These are phyloP conservation scores for Micropterix aruncella DNA, from an alignment of 2,888 invertebrate genomes.

Conservation along the genomic window DNA sequence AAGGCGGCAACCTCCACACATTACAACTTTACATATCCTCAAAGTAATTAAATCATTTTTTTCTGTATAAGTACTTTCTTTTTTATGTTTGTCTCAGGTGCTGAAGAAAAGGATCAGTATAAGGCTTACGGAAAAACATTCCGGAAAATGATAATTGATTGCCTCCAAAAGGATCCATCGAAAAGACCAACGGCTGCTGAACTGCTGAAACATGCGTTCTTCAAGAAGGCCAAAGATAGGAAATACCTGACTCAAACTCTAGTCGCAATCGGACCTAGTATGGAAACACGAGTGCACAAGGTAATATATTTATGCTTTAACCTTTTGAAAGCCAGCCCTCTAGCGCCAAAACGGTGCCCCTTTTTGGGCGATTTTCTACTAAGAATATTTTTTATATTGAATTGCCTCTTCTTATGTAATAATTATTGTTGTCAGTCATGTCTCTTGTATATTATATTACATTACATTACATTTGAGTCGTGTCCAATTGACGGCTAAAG, in stretches of 20 bases:
- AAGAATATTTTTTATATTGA: too few relatives aligned
- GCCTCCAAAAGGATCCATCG: constrained; percentile 89
- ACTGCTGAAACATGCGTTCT: constrained; percentile 91
- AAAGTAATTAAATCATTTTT: too few relatives aligned
- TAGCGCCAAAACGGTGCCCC: too few relatives aligned
- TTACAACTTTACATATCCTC: too few relatives aligned
- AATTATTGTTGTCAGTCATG: constrained; percentile 3
- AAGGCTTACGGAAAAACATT: constrained; percentile 96
- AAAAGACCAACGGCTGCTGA: constrained; percentile 93
- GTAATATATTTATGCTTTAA: constrained; percentile 25
- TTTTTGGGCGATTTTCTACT: too few relatives aligned
- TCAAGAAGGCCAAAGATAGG: constrained; percentile 93
- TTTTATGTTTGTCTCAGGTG: constrained; percentile 29
- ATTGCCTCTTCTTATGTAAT: too few relatives aligned
- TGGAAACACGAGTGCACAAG: constrained; percentile 85
- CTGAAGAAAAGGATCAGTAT: constrained; percentile 95
- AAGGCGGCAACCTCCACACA: too few relatives aligned
- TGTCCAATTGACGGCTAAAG: too few relatives aligned
- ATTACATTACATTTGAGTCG: too few relatives aligned
- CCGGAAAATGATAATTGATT: constrained; percentile 92
- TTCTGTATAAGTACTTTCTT: background rate
- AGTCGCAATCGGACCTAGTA: constrained; percentile 73
- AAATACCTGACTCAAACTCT: constrained; percentile 77
- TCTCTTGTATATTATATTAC: background rate
- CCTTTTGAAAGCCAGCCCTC: too few relatives aligned